These are phyloP conservation scores for Gracilinanus agilis DNA, from an alignment of 2,113 vertebrate species.

Conservation along the genomic window DNA sequence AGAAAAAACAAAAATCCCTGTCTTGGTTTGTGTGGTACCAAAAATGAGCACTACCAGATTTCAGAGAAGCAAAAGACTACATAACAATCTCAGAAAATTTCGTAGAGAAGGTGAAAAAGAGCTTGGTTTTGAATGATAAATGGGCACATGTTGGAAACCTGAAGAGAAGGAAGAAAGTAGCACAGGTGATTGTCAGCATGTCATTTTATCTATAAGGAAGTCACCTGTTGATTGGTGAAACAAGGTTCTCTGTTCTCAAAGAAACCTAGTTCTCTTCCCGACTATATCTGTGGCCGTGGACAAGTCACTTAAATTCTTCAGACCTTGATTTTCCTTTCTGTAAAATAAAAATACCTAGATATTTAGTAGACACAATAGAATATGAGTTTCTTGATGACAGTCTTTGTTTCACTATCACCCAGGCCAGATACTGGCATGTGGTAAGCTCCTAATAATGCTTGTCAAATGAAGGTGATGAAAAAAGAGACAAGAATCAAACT, in stretches of 20 bases:
- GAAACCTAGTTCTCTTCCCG: neutral
- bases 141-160: neutral
- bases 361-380: neutral
- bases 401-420: too few species aligned
- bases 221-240: neutral
- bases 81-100: neutral
- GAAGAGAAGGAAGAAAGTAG: neutral
- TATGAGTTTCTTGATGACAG: too few species aligned
- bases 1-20: neutral
- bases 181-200: neutral
- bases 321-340: neutral
- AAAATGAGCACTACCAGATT: neutral
- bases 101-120: neutral
- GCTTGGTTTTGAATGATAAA: neutral
- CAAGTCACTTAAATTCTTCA: neutral
- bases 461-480: too few species aligned
- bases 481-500: too few species aligned
- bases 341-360: neutral
- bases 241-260: neutral
- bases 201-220: neutral
- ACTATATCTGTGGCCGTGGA: neutral
- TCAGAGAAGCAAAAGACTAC: neutral
- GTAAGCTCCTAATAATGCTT: too few species aligned
- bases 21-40: neutral
- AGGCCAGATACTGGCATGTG: too few species aligned